Base-by-base conservation (phyloP, 1,140 invertebrate genomes). In the Nebria ingens region DNA sequence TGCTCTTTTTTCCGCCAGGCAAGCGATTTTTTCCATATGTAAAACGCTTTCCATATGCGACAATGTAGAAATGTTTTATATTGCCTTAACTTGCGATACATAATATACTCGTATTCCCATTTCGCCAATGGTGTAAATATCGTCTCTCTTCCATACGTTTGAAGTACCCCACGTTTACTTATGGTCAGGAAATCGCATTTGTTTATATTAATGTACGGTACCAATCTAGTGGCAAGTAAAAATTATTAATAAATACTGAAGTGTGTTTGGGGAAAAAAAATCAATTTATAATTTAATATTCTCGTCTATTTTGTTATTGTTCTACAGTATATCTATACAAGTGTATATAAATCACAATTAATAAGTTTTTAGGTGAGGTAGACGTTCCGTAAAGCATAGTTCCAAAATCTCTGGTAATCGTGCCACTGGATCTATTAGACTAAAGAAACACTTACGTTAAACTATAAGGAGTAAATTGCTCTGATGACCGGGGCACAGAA, bases 31-130 rank as follows among this genome's bases (percentile, higher is more conserved):
- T 79, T 73, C 89, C 89, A 92, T 0, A 85, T 77, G 62, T 83
- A 86, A 67, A 91, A 90, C 0, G 84, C 81, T 69, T 91, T 91
- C 88, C 89, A 91, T 51, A 82, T 77, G 11, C 85, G 77, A 65
- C 85, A 91, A 19, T 80, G 67, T 17, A 73, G 71, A 68, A 92
- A 91, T 19, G 82, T 80, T 56, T 79, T 82, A 40, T 91, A 86
- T 79, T 86, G 73, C 38, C 79, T 80, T 2, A 88, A 68, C 61
- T 80, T 75, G 19, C 81, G 73, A 61, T 84, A 87, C 62, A 79
- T 77, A 12, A 76, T 75, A 59, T 86, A 88, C 62, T 87, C 84
- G 58, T 76, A 74, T 66, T 86, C 81, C 85, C 85, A 88, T 55
- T 78, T 73, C 20, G 78, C 71, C 9, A 87, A 69, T 15, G 81